phyloP scores from a whole-genome alignment of 2,797 vertebrate species.

The Staurois parvus region DNA sequence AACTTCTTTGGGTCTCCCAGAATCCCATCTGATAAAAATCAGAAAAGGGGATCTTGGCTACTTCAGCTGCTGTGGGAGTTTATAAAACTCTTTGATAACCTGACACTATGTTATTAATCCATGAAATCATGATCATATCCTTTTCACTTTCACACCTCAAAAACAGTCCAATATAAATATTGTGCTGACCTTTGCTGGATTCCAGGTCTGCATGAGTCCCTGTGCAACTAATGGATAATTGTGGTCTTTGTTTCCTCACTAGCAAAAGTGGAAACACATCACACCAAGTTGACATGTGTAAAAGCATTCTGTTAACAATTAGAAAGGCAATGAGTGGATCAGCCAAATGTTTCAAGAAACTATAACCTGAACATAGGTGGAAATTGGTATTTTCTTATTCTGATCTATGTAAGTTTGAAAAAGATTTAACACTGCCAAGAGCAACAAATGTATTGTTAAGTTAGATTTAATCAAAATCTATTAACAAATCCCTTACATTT shows the following conservation, averaged over 20 bases:
- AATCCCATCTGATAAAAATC: conserved; percentile 51
- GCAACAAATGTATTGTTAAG: background rate
- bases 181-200: conserved; percentile 43
- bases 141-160: conserved; percentile 46
- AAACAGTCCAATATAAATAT: conserved; percentile 54
- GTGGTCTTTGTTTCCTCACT: conserved; percentile 40
- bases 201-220: conserved; percentile 37
- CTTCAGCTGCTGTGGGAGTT: conserved; percentile 43
- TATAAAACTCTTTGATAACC: conserved; percentile 36
- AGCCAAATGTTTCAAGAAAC: conserved; percentile 11
- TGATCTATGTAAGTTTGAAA: background rate
- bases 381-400: background rate
- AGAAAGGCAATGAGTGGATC: background rate
- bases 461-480: background rate
- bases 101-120: conserved; percentile 51
- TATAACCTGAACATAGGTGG: background rate
- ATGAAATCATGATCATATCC: conserved; percentile 38
- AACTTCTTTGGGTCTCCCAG: conserved; percentile 17
- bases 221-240: conserved; percentile 35
- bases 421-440: background rate
- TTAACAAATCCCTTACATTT: background rate
- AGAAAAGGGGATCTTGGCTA: conserved; percentile 32
- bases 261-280: conserved; percentile 51
- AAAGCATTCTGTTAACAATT: conserved; percentile 45
- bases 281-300: conserved; percentile 35